Evolutionary conservation across 2,888 invertebrate genomes (phyloP), one percentile per base, ranked within the genome.

Genomic region (Orchesella flavescens): DNA sequence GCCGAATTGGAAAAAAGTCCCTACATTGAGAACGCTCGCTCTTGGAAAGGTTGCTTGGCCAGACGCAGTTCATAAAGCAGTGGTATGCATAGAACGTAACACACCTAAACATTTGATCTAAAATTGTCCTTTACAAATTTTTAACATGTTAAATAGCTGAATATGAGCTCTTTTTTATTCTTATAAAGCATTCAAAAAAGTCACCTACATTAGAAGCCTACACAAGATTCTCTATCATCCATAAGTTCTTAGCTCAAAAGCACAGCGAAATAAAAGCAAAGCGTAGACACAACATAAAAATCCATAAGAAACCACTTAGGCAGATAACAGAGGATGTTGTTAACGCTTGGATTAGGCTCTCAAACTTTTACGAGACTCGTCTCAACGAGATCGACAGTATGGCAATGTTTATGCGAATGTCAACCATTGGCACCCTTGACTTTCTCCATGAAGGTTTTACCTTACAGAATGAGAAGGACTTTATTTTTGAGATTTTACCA

Each of bases 281-380:
- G 24, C 19, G 74, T n/a, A 81, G 69, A 21, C 69, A 66, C 19
- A 79, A 85, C 43, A 72, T 82, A 5, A n/a, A 10, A 13, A 21
- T 49, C 12, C 17, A 43, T 7, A 71, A 63, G 19, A 46, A 76
- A 53, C 65, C 63, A 1, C 61, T 82, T 21, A 44, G 34, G 5
- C 17, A 44, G 17, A 57, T 82, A 59, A 79, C 85, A 0, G 79
- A 86, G 19, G 63, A 74, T 17, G 82, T 86, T 53, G 53, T 87
- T 34, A 86, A 86, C 43, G 81, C 81, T 12, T 87, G 87, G 87
- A 87, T 87, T 46, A 65, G 83, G 1, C 76, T 87, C 13, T 85
- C 87, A 7, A 84, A 80, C 46, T 85, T 83, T 80, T 87, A 86
- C 65, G 74, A 85, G 49, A 82, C 81, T 1, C 63, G 77, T 2